Evolutionary conservation across 2,888 invertebrate species (phyloP), one percentile per base, ranked within the genome.

Genomic region (Caenorhabditis parvicauda): DNA sequence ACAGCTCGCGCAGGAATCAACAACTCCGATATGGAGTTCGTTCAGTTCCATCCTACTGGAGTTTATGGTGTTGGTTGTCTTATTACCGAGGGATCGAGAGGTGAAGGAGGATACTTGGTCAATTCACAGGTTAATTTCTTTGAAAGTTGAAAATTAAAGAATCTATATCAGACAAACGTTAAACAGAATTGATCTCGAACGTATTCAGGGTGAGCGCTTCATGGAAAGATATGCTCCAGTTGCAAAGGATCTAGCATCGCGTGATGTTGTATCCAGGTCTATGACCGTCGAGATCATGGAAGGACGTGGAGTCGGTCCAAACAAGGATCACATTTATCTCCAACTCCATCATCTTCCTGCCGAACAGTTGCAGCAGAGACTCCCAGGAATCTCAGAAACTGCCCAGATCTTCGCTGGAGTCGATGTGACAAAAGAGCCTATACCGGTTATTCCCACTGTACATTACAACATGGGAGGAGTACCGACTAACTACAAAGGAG

Each of bases 391-490:
- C 83, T 94, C 94, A 0, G 98, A 98, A 85, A 96, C 98, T 0
- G 98, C 98, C 7, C 92, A 91, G 91, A 94, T 98, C 81, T 98
- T 99, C 83, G 92, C 96, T 24, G 96, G 95, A 19, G 96, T 99
- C 6, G 98, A 99, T 84, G 95, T 96, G 24, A 96, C 94, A 7
- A 88, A 92, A 68, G 95, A 98, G 79, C 94, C 96, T 12, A 93
- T 99, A 75, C 98, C 98, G 0, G 95, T 99, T 29, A 84, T 98
- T 72, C 98, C 98, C 9, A 98, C 98, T 1, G 98, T 98, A 12
- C 98, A 98, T 83, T 98, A 98, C 84, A 98, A 98, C 82, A 98
- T 99, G 98, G 98, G 98, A 70, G 98, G 98, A 59, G 87, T 93
- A 12, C 98, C 98, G 0, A 98, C 98, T 19, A 98, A 98, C 85